Conservation (phyloP, 2,113 vertebrate genomes). For the Rhagologus leucostigma region DNA sequence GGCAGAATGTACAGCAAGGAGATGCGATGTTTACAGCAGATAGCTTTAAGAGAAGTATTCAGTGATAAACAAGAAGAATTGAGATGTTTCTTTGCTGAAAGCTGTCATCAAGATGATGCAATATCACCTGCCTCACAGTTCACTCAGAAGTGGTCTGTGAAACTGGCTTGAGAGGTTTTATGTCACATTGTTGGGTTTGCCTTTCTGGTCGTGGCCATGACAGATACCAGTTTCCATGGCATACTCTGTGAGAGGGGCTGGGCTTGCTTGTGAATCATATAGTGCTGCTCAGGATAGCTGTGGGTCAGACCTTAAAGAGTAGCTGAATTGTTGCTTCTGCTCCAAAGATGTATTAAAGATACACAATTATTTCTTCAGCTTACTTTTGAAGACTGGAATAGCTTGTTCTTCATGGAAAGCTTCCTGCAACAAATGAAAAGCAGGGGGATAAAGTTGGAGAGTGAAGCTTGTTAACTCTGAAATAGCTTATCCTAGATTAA, state of each 20-base stretch:
- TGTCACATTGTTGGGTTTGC: background rate
- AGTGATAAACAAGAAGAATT: background rate
- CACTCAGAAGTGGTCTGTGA: background rate
- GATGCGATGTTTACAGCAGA: background rate
- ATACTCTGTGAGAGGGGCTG: background rate
- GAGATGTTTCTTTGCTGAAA: background rate
- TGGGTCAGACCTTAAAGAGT: background rate
- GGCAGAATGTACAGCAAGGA: background rate
- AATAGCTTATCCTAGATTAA: slow-evolving; percentile 31
- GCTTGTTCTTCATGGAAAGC: background rate
- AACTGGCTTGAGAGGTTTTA: background rate
- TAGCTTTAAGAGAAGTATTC: background rate
- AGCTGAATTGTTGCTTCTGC: background rate
- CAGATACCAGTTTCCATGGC: background rate
- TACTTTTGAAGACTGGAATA: background rate
- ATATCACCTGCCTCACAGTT: rapidly evolving
- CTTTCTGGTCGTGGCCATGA: background rate
- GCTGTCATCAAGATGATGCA: background rate
- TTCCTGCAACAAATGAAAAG: background rate
- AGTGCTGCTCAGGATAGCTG: background rate
- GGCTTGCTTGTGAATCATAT: background rate
- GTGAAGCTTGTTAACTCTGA: background rate
- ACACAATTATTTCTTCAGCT: background rate
- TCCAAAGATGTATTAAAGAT: background rate
- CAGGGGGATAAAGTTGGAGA: background rate